Percentiles rank a stretch among this genome's conserved stretches.
Evolutionary conservation across 2,797 vertebrate species (phyloP).

Genomic region (Sebastes minor): DNA sequence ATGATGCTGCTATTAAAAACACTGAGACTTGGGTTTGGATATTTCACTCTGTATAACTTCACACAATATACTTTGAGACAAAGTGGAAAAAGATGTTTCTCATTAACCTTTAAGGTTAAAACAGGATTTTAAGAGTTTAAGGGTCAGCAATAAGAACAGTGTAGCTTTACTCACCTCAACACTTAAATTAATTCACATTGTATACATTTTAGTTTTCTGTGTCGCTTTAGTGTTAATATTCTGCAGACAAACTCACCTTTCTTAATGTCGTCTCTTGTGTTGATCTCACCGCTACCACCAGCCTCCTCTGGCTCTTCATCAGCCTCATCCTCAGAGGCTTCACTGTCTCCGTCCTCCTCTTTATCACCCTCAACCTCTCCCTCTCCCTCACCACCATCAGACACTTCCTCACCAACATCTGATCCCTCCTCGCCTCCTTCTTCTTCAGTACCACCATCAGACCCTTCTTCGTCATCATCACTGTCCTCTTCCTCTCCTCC

Average conservation of each 20-base stretch:
- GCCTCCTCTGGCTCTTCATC: not conserved
- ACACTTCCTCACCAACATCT: not conserved
- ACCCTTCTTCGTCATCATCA: not conserved
- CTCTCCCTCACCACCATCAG: not conserved
- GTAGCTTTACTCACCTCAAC: too few relatives aligned
- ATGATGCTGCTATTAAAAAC: too few relatives aligned
- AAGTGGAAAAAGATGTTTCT: too few relatives aligned
- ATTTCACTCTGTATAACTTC: too few relatives aligned
- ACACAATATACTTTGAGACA: too few relatives aligned
- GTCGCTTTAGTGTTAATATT: not conserved
- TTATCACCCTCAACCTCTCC: not conserved
- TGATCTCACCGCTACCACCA: conserved; percentile 3
- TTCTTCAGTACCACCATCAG: not conserved
- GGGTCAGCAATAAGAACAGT: too few relatives aligned
- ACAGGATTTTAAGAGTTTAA: too few relatives aligned
- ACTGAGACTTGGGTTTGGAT: too few relatives aligned
- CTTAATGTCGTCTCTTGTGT: conserved; percentile 59
- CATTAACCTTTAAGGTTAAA: too few relatives aligned
- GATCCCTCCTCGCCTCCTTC: not conserved
- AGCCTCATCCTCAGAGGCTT: not conserved
- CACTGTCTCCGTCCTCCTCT: not conserved
- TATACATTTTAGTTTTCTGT: rapidly evolving
- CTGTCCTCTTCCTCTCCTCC: conserved; percentile 15
- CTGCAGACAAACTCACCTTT: conserved; percentile 58
- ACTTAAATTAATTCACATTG: not conserved